phyloP scores from a whole-genome alignment of 2,888 invertebrate genomes.

The Tachystola acroxantha region DNA sequence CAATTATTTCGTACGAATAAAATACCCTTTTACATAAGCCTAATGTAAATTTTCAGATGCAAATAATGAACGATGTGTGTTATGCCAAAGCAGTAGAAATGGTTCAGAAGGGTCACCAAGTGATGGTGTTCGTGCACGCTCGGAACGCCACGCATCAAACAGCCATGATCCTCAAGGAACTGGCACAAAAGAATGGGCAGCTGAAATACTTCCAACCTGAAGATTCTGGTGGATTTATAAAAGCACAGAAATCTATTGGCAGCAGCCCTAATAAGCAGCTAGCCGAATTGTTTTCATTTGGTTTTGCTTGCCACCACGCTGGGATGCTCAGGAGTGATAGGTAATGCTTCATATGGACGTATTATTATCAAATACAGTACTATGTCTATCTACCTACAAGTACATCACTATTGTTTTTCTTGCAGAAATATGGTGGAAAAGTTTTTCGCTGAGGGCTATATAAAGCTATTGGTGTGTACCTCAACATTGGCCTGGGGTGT shows the following conservation, averaged over 20 bases:
- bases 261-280: constrained; percentile 90
- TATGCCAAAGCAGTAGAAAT: constrained; percentile 94
- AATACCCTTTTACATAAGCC: too few relatives aligned
- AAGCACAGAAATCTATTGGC: constrained; percentile 83
- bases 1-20: too few relatives aligned
- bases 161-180: constrained; percentile 89
- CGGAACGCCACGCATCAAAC: constrained; percentile 96
- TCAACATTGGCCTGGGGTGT: constrained; percentile 99
- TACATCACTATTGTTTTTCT: constrained; percentile 3
- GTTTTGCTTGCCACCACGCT: constrained; percentile 97
- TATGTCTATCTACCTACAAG: too few relatives aligned
- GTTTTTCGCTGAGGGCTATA: constrained; percentile 91
- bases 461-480: constrained; percentile 95
- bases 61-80: constrained; percentile 93
- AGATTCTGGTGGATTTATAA: constrained; percentile 79
- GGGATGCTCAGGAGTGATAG: constrained; percentile 94
- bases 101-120: constrained; percentile 94
- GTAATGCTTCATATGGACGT: constrained; percentile 44
- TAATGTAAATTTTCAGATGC: constrained; percentile 69
- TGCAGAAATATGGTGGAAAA: constrained; percentile 89
- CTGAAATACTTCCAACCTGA: constrained; percentile 83
- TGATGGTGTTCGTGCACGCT: constrained; percentile 99
- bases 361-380: too few relatives aligned
- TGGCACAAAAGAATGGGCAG: constrained; percentile 87
- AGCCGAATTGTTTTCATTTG: constrained; percentile 89